Conservation (phyloP, 2,888 invertebrate genomes). For the Troglohyphantes excavatus region DNA sequence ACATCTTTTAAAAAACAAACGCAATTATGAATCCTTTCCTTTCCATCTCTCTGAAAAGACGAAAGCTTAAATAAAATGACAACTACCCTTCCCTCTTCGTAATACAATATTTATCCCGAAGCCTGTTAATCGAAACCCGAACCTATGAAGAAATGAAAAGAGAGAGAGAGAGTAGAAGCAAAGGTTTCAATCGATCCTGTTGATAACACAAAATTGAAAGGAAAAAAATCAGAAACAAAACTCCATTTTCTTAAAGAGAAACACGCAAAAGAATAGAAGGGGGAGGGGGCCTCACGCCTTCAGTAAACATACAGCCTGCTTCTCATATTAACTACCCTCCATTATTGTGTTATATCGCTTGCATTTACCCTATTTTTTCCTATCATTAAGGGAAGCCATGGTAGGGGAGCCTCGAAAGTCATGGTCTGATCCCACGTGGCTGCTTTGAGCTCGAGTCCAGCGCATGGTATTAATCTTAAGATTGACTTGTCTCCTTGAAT, state of each 20-base stretch:
- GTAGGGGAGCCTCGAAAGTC: constrained; percentile 47
- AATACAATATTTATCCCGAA: constrained; percentile 11
- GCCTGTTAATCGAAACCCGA: constrained; percentile 44
- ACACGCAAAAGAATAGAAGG: constrained; percentile 6
- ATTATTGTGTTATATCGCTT: constrained; percentile 78
- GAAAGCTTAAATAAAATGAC: no score
- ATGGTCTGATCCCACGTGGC: constrained; percentile 73
- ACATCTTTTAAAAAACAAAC: no score
- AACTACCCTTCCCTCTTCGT: no score
- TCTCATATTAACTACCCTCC: constrained; percentile 79
- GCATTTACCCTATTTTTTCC: constrained; percentile 70
- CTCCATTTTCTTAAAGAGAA: constrained; percentile 28
- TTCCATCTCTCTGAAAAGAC: no score
- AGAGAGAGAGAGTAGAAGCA: neutral
- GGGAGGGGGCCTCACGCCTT: constrained; percentile 4
- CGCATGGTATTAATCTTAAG: constrained; percentile 78
- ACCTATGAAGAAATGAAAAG: constrained; percentile 6
- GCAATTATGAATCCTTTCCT: no score
- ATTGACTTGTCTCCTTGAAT: constrained; percentile 79
- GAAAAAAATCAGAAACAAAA: constrained; percentile 40
- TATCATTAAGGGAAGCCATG: constrained; percentile 76
- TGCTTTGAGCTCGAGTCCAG: constrained; percentile 66
- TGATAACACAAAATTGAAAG: constrained; percentile 65
- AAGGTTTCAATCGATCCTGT: constrained; percentile 40
- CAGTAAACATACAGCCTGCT: constrained; percentile 65